These are phyloP conservation scores for Drosophila carrolli DNA, from an alignment of 1,140 invertebrate species.

Conservation along the genomic window DNA sequence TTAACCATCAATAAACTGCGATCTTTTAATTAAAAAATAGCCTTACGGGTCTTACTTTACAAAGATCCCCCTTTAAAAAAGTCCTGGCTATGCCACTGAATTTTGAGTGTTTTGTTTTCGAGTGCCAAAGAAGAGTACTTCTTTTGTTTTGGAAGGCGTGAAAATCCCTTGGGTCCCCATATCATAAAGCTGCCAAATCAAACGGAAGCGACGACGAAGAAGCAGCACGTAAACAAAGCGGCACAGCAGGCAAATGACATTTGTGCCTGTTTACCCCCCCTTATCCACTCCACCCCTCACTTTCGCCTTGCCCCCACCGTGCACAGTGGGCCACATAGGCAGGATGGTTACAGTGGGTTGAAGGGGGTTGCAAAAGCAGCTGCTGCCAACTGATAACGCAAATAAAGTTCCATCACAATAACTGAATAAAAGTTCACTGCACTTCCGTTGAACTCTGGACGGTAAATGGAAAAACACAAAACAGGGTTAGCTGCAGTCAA, in stretches of 20 bases:
- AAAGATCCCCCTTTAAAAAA: not conserved
- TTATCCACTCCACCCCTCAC: too few relatives aligned
- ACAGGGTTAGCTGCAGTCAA: constrained; percentile 1
- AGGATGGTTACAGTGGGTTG: constrained; percentile 7
- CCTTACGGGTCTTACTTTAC: not conserved
- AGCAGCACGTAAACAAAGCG: constrained; percentile 30
- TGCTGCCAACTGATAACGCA: constrained; percentile 45
- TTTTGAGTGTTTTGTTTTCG: constrained; percentile 8
- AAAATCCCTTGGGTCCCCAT: constrained; percentile 62
- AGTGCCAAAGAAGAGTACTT: constrained; percentile 10
- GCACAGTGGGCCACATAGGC: constrained; percentile 38
- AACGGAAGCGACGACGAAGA: constrained; percentile 64
- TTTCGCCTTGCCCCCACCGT: not conserved
- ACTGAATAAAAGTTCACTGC: constrained; percentile 33
- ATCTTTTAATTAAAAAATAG: too few relatives aligned
- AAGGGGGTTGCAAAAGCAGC: constrained; percentile 11
- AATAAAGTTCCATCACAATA: constrained; percentile 37
- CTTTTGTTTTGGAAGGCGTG: constrained; percentile 49
- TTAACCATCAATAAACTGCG: too few relatives aligned
- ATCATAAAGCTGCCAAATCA: constrained; percentile 75
- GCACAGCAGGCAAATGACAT: constrained; percentile 47
- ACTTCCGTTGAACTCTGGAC: constrained; percentile 36
- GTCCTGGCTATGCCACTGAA: not conserved
- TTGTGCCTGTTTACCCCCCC: constrained; percentile 13
- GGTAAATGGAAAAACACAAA: not conserved